A percentile compares a stretch with the other conserved stretches of the same genome.
Conservation (phyloP, 2,888 invertebrate genomes). For the Alloscopus bannaensis region DNA sequence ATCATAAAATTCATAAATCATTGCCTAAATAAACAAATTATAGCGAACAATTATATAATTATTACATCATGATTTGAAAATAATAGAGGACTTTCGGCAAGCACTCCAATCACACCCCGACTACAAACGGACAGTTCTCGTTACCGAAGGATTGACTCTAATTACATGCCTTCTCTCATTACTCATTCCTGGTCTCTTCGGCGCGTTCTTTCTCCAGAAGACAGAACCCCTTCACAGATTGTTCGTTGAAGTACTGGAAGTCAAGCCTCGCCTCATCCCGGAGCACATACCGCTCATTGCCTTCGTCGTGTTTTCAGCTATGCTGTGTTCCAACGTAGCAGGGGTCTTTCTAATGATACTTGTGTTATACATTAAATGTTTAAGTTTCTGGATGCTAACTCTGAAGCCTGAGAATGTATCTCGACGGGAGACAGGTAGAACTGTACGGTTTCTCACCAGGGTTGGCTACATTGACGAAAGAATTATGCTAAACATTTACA, state of each 20-base stretch:
- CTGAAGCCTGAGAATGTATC: background rate
- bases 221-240: constrained; percentile 33
- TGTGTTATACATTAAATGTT: background rate
- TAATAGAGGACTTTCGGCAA: background rate
- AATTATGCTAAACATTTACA: background rate
- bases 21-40: background rate
- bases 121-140: background rate
- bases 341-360: background rate
- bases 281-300: background rate
- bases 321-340: constrained; percentile 10
- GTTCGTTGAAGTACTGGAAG: constrained; percentile 14
- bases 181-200: constrained; percentile 2
- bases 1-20: background rate
- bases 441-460: background rate
- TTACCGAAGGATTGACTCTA: background rate
- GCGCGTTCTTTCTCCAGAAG: constrained; percentile 1
- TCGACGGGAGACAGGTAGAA: background rate
- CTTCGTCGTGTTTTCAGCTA: constrained; percentile 17
- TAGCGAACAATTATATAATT: background rate
- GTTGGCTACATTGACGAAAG: background rate
- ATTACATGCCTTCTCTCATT: background rate
- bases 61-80: background rate
- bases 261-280: background rate
- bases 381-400: background rate
- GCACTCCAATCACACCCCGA: background rate